Evolutionary conservation across 2,797 vertebrate genomes (phyloP), one percentile per base, ranked within the genome.

Genomic region (Lophius americanus): DNA sequence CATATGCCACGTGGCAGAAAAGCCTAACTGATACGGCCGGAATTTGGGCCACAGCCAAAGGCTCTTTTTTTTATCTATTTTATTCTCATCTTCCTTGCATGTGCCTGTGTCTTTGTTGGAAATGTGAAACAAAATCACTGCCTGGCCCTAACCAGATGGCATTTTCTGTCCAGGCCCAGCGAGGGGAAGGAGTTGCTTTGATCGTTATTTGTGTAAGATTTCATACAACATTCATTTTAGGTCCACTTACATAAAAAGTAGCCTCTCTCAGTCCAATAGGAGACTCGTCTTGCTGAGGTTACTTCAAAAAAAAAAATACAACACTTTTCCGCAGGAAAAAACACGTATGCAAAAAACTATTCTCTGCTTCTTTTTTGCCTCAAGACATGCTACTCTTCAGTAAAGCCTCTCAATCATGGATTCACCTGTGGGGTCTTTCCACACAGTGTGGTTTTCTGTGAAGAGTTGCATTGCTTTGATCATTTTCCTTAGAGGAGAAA

Each of bases 1-100:
- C 94, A 93, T 94, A 94, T 94, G 94, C 91, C 89, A 88, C 83
- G 78, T 94, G 92, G 93, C 93, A 94, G 86, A 90, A 92, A 91
- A 91, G 88, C 84, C 89, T 80, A 88, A 89, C 86, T 92, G 93
- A 93, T 93, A 93, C 73, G 85, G 79, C 81, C 75, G 42, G 85
- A 85, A 91, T 90, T 87, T 87, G 81, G 88, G 82, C 81, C 78
- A 84, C 71, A 75, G 91, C 93, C 89, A 87, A 73, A 54, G 93
- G 94, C 83, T 83, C 85, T 82, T 82, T 76, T 73, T 72, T 65
- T 53, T 14, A 75, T 79, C 65, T 69, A 56, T 82, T 91, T 88
- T 89, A 85, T 79, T 69, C 75, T 81, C 61, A 64, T 75, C 75
- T 73, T 89, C 63, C 70, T 84, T 79, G 72, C 81, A 81, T 90